Base-by-base conservation (phyloP, 2,113 vertebrate species). In the Pseudorectes ferrugineus region DNA sequence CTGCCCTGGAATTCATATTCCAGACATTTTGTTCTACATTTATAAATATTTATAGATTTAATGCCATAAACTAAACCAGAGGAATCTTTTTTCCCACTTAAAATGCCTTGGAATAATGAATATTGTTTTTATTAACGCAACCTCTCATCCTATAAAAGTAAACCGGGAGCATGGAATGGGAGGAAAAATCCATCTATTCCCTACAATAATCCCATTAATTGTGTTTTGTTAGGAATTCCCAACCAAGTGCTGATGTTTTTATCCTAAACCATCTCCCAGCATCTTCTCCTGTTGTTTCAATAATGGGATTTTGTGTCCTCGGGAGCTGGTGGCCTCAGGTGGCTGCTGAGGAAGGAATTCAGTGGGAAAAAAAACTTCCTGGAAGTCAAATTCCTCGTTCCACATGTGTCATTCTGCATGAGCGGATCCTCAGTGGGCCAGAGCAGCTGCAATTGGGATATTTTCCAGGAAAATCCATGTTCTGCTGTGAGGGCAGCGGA, bases 131-230 rank as follows among this genome's bases (percentile, higher is more conserved):
- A 84, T 54, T 70, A 68, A 10, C 36, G 4, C 48, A 70, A 33
- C 26, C 26, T 88, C 49, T 82, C 62, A 38, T 67, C 76, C 79
- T 82, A 20, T 70, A 81, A 85, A 94, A 95, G 76, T 25, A 95
- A 85, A 66, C 14, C 38, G 58, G 74, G 72, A 88, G 62, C 40
- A 15, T 18, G 17, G 6, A 82, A 92, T 36, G 24, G 73, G 76
- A 87, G 58, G 90, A 62, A 89, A 71, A 72, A 54, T 6, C 4
- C 1, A 16, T 24, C 2, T 5, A 26, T 84, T 75, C 59, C 45
- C 5, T 52, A 3, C 4, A 43, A 48, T 26, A 38, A 75, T 61
- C 66, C 73, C 48, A n/a, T 49, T 18, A 73, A 48, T 38, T 40
- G 35, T n/a, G 66, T 82, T 89, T 16, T 36, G 7, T 3, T 68